Conservation (phyloP, 2,113 vertebrate species). For the Podarcis cretensis region DNA sequence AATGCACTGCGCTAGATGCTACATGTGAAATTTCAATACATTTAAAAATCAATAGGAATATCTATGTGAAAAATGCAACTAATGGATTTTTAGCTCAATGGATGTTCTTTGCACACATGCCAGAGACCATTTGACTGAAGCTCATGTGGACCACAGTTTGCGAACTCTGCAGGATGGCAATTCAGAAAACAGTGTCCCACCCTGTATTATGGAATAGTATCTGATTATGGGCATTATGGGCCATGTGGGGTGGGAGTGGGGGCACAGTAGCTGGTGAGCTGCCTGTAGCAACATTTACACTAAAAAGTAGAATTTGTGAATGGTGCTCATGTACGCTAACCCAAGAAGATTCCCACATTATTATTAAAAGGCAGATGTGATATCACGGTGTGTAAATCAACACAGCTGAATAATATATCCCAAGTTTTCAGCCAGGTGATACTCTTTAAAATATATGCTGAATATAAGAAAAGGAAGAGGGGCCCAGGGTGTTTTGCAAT, state of each 20-base stretch:
- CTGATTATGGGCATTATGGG: background rate
- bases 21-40: no score
- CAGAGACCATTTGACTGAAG: no score
- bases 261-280: background rate
- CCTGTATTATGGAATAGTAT: background rate
- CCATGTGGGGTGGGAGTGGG: no score
- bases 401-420: background rate
- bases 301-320: background rate
- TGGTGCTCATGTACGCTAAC: background rate
- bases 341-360: background rate
- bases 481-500: background rate
- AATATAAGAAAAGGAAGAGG: conserved; percentile 5
- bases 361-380: background rate
- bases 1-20: no score
- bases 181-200: background rate
- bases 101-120: no score
- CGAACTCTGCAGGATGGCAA: background rate
- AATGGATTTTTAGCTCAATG: no score
- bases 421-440: background rate
- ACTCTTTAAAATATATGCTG: background rate
- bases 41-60: no score
- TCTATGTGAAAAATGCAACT: no score
- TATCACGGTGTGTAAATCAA: background rate
- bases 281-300: background rate
- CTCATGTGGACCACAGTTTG: no score